Evolutionary conservation across 2,113 vertebrate species (phyloP), one percentile per base, ranked within the genome.

Genomic region (Nesoenas mayeri): DNA sequence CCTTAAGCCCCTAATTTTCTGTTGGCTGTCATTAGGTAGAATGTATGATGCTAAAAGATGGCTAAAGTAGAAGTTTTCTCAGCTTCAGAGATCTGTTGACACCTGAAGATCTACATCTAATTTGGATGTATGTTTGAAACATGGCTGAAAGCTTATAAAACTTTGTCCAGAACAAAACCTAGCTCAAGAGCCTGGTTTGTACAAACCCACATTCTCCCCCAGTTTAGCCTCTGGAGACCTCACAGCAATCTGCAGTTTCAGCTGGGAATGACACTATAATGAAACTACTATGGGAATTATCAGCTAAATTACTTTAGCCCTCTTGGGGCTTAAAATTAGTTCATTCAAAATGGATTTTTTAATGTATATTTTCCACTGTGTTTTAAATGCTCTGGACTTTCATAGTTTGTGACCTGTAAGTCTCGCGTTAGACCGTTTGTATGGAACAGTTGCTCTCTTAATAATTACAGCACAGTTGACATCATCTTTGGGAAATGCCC

Each of bases 401-500:
- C 67, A n/a, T 44, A 79, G 44, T 70, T 78, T 75, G 18, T 86
- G 80, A 81, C 75, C 67, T 8, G 0, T 61, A 60, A 81, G 12
- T 81, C 75, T 78, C 36, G 0, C 62, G 8, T 90, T 80, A 70
- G 17, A n/a, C 47, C 1, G 1, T 24, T 64, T 70, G n/a, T 15
- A 31, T 21, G 42, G 48, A 85, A 85, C 70, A 82, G 60, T 85
- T 88, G 50, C 38, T 56, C 73, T 80, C 61, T 72, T 77, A 73
- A 60, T 82, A 53, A 64, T 69, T 77, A 20, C 64, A 64, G 31
- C 17, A 20, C 17, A 38, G 71, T n/a, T 79, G 80, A 89, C 71
- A 81, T 89, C 48, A 81, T 69, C 70, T 81, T 89, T 65, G 60
- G 80, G 94, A 87, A 91, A 81, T 88, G 75, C 74, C 84, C 79